Evolutionary conservation across 2,797 vertebrate species (phyloP).

Genomic region (Sibirionetta formosa): DNA sequence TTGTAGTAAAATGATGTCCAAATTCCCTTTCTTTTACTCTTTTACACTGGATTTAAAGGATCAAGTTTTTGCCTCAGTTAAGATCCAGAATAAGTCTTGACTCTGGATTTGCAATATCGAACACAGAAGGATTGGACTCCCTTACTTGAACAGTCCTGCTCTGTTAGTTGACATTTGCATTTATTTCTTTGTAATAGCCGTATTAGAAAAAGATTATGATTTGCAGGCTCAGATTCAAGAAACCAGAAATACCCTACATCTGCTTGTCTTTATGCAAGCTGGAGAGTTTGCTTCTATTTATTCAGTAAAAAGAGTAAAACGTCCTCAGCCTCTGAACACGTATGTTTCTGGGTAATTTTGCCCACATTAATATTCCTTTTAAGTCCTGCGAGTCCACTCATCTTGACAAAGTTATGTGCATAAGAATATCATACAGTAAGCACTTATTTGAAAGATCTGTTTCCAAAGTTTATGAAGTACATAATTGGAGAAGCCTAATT

Average conservation of each 20-base stretch:
- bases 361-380: constrained; percentile 30
- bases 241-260: not conserved
- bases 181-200: not conserved
- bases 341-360: not conserved
- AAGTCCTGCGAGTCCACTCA: constrained; percentile 31
- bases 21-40: not conserved
- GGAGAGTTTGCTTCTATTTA: not conserved
- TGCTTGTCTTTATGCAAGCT: not conserved
- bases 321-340: not conserved
- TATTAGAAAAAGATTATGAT: not conserved
- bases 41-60: not conserved
- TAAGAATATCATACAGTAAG: constrained; percentile 38
- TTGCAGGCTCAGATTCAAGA: not conserved
- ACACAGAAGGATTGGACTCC: not conserved
- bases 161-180: not conserved
- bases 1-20: not conserved
- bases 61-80: not conserved
- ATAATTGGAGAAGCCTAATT: constrained; percentile 46
- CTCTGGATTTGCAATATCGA: rapidly evolving
- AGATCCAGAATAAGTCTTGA: not conserved
- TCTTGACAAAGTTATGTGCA: not conserved
- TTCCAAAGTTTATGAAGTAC: constrained; percentile 50
- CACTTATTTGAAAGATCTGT: constrained; percentile 20
- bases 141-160: not conserved
- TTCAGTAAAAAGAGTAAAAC: not conserved